Percentiles rank a stretch among this genome's conserved stretches.
phyloP scores from a whole-genome alignment of 2,888 invertebrate species.

The Aporophyla nigra region DNA sequence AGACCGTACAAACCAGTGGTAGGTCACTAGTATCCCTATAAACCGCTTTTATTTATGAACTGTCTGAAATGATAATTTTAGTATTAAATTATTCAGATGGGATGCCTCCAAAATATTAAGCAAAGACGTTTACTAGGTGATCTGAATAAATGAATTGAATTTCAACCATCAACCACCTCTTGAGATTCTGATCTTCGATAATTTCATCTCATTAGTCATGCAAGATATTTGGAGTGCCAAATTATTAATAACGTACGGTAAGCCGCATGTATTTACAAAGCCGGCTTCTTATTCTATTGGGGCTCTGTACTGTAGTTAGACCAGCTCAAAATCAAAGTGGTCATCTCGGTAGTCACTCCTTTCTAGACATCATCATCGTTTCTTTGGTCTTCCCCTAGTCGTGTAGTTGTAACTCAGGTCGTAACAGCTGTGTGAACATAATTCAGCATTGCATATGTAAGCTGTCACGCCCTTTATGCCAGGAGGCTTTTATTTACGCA shows the following conservation, averaged over 20 bases:
- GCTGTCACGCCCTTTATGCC: too few species aligned
- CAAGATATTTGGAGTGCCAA: not conserved
- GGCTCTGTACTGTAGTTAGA: not conserved
- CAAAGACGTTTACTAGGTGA: not conserved
- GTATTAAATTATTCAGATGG: not conserved
- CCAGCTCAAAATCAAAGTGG: not conserved
- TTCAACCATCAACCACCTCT: not conserved
- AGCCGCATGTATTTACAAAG: too few species aligned
- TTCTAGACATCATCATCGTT: too few species aligned
- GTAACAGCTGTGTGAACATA: too few species aligned
- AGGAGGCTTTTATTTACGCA: too few species aligned
- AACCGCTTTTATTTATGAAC: not conserved
- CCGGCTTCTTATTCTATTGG: not conserved
- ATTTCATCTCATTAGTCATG: conserved; percentile 1
- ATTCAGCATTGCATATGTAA: too few species aligned
- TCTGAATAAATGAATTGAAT: conserved; percentile 6
- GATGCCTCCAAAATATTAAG: not conserved
- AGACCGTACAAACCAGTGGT: not conserved
- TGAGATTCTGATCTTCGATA: conserved; percentile 4
- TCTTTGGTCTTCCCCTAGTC: too few species aligned
- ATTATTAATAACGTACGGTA: conserved; percentile 1
- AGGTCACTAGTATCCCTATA: not conserved
- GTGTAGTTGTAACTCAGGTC: too few species aligned
- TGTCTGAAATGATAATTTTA: not conserved
- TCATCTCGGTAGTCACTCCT: too few species aligned